Percentiles rank a stretch among this genome's conserved stretches.
Conservation (phyloP, 2,888 invertebrate species). For the Macroteleia sp. region DNA sequence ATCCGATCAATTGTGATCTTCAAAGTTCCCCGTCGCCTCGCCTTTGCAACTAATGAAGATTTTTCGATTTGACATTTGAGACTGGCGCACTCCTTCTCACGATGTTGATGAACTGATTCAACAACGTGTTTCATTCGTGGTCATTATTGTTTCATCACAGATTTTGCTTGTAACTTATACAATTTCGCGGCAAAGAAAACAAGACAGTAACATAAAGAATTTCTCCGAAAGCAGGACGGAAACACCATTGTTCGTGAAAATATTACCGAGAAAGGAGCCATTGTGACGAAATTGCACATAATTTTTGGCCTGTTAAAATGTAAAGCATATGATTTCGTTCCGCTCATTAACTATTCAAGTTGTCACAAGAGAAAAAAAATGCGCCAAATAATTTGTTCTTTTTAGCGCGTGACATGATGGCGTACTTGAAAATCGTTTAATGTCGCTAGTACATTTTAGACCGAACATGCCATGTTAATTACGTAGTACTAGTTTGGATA, state of each 20-base stretch:
- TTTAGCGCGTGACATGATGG: neutral
- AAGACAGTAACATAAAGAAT: neutral
- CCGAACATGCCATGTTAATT: no score
- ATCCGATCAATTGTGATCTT: conserved; percentile 70
- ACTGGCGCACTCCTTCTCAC: no score
- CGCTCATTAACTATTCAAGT: conserved; percentile 25
- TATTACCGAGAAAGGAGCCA: conserved; percentile 2
- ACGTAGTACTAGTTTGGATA: no score
- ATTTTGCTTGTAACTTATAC: no score
- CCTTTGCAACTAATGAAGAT: neutral
- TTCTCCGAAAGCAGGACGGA: conserved; percentile 14
- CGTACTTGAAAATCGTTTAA: no score
- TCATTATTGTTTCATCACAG: no score
- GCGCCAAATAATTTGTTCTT: neutral
- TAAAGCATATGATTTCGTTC: conserved; percentile 26
- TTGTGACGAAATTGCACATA: conserved; percentile 12
- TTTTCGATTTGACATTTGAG: neutral
- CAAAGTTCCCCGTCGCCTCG: conserved; percentile 44
- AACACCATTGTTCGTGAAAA: conserved; percentile 3
- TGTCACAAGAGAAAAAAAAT: neutral
- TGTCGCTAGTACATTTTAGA: no score
- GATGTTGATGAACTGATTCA: no score
- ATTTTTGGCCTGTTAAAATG: conserved; percentile 27
- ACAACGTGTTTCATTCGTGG: no score
- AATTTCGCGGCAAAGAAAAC: neutral